Base-by-base conservation (phyloP, 1,140 invertebrate genomes). In the Aphelinus certus region DNA sequence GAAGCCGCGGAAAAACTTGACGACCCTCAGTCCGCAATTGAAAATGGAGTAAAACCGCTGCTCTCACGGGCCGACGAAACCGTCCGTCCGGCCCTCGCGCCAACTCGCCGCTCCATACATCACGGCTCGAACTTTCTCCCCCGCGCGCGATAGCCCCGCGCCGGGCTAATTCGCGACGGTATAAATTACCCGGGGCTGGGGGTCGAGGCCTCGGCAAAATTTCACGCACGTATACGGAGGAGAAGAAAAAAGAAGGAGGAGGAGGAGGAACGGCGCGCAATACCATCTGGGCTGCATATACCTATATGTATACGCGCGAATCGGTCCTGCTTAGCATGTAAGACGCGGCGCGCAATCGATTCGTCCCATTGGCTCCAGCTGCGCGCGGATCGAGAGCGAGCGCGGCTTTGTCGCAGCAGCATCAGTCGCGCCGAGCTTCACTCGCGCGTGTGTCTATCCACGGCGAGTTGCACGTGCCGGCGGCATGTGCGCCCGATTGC, bases 311-410 rank as follows among this genome's bases (percentile, higher is more conserved):
- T 3, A n/a, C 26, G 2, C 42, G 10, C 1, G 57, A 2, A n/a
- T 26, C 9, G 9, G 57, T 3, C 6, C 43, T 45, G 42, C 9
- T 66, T 55, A 55, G 49, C 51, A 66, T 66, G 64, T 49, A 55
- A 66, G 64, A 66, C 64, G 49, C n/a, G 26, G 53, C 46, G 51
- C 64, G 48, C 53, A 66, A 66, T 66, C 49, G 64, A 66, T 53
- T 66, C 61, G 3, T 7, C 57, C 26, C 26, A 26, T 26, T 26
- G 26, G 26, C 26, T 26, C 26, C 26, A 26, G 26, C 26, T 26
- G 43, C 57, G 57, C 57, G 57, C 3, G 57, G 10, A 2, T n/a
- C 57, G 26, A n/a, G 26, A 3, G 56, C 58, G 58, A 7, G 45
- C 42, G 42, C 7, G 42, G 58, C 58, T 60, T 60, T 60, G 42